phyloP scores from a whole-genome alignment of 2,797 vertebrate species.

The Sebastes miniatus region DNA sequence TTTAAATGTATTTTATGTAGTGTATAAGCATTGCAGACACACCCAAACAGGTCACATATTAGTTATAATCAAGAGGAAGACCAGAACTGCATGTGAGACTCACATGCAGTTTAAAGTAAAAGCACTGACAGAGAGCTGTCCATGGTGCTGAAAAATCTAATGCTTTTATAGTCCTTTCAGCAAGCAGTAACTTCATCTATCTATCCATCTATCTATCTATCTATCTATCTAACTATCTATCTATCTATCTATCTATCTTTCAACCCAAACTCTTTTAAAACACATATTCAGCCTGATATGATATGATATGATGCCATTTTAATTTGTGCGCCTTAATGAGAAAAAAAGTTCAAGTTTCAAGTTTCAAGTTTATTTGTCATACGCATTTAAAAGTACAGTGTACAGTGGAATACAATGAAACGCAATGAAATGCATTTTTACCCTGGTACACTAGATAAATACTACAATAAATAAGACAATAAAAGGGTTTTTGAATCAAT shows the following conservation, averaged over 20 bases:
- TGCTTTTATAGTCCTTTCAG: neutral
- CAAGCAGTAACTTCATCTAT: neutral
- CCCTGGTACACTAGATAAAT: no score
- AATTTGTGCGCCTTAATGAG: neutral
- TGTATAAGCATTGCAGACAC: neutral
- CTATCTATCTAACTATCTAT: neutral
- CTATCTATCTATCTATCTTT: neutral
- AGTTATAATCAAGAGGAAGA: neutral
- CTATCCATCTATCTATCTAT: neutral
- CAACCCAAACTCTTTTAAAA: neutral
- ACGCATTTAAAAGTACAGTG: no score
- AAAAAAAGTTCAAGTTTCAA: neutral
- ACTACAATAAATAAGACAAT: no score
- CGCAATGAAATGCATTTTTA: no score
- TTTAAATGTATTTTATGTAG: neutral
- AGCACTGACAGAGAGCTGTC: constrained; percentile 59
- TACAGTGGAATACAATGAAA: no score
- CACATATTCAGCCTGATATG: neutral
- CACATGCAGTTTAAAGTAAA: neutral
- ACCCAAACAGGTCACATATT: neutral
- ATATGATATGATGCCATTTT: neutral
- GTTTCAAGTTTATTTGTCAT: no score
- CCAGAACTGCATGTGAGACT: neutral
- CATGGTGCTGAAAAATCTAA: constrained; percentile 67
- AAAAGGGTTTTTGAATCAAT: neutral